Conservation (phyloP, 2,888 invertebrate species). For the Meloe dianella region DNA sequence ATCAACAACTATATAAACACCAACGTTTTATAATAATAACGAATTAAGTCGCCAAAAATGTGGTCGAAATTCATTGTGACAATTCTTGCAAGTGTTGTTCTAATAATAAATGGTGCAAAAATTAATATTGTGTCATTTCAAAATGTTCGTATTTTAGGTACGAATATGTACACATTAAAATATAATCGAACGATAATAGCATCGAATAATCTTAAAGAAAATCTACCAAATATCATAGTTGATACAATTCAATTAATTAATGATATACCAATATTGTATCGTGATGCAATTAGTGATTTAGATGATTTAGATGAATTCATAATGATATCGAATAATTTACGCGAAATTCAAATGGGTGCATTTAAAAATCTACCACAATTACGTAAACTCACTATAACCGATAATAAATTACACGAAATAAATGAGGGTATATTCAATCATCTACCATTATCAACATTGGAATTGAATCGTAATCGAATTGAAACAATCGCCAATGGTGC, state of each 20-base stretch:
- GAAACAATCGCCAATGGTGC: slow-evolving; percentile 35
- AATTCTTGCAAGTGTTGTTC: background rate
- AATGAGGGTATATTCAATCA: slow-evolving; percentile 42
- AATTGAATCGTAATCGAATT: slow-evolving; percentile 41
- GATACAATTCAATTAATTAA: slow-evolving; percentile 45
- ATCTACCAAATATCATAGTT: slow-evolving; percentile 38
- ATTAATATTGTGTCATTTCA: slow-evolving; percentile 39
- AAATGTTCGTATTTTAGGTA: slow-evolving; percentile 44
- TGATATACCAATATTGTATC: slow-evolving; percentile 42
- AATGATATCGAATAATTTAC: slow-evolving; percentile 36
- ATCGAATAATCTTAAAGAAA: slow-evolving; percentile 41
- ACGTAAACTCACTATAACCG: slow-evolving; percentile 32
- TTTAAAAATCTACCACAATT: slow-evolving; percentile 38
- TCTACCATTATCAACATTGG: slow-evolving; percentile 37
- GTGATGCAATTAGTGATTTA: slow-evolving; percentile 41
- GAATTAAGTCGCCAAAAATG: background rate
- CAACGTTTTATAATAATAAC: background rate
- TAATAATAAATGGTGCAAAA: background rate
- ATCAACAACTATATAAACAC: background rate
- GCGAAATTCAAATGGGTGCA: slow-evolving; percentile 40
- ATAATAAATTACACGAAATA: slow-evolving; percentile 41
- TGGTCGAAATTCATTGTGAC: background rate
- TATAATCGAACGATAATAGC: slow-evolving; percentile 40
- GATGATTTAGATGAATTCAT: slow-evolving; percentile 44
- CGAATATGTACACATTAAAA: slow-evolving; percentile 42